phyloP scores from a whole-genome alignment of 2,888 invertebrate species.

The Pseudoips prasinana region DNA sequence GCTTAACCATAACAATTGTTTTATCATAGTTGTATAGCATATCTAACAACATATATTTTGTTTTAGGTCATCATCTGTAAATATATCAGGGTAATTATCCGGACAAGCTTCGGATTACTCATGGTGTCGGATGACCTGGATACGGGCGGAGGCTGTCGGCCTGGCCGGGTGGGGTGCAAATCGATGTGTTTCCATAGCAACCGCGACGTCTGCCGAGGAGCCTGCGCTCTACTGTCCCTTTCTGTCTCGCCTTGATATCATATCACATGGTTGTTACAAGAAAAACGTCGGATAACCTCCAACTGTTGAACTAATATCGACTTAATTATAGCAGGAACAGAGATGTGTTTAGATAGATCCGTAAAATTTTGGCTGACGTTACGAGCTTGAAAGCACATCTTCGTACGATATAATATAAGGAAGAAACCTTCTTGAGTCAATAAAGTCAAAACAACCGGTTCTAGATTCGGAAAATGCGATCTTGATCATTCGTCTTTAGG shows the following conservation, averaged over 20 bases:
- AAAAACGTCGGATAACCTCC: slow-evolving; percentile 33
- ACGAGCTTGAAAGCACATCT: slow-evolving; percentile 41
- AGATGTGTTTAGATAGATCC: slow-evolving; percentile 20
- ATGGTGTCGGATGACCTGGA: slow-evolving; percentile 73
- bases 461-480: slow-evolving; percentile 34
- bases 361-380: slow-evolving; percentile 27
- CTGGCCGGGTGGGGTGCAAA: slow-evolving; percentile 61
- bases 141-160: slow-evolving; percentile 63
- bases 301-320: neutral
- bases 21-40: too few relatives aligned
- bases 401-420: slow-evolving; percentile 72
- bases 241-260: slow-evolving; percentile 81
- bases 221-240: slow-evolving; percentile 80
- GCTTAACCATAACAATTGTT: too few relatives aligned
- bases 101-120: slow-evolving; percentile 32
- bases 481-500: slow-evolving; percentile 31
- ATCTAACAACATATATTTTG: too few relatives aligned
- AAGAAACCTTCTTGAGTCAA: slow-evolving; percentile 64
- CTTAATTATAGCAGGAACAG: neutral
- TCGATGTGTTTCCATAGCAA: slow-evolving; percentile 78
- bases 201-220: slow-evolving; percentile 81
- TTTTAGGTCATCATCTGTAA: too few relatives aligned
- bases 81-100: too few relatives aligned
- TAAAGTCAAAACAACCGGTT: slow-evolving; percentile 61
- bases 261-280: slow-evolving; percentile 59